phyloP scores from a whole-genome alignment of 2,797 vertebrate genomes.

The Epinephelus malabaricus region DNA sequence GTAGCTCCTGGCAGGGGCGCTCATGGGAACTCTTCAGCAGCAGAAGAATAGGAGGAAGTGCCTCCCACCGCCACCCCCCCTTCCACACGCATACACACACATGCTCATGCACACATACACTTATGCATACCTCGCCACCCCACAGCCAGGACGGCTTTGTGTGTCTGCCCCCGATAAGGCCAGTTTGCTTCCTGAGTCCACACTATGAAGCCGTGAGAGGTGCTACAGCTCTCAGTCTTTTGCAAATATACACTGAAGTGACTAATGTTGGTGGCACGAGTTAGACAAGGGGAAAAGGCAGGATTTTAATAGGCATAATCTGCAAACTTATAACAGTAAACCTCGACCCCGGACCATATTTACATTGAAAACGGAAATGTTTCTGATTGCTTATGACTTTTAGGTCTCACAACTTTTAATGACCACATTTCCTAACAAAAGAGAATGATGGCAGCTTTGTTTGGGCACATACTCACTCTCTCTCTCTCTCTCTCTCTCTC shows the following conservation, averaged over 20 bases:
- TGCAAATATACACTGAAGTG: slow-evolving; percentile 57
- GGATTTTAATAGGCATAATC: slow-evolving; percentile 14
- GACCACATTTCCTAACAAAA: slow-evolving; percentile 27
- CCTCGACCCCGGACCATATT: not conserved
- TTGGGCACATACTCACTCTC: slow-evolving; percentile 9
- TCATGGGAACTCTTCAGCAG: slow-evolving; percentile 93
- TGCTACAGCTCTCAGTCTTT: slow-evolving; percentile 64
- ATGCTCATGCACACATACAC: slow-evolving; percentile 58
- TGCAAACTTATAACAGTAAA: not conserved
- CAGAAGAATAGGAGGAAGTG: slow-evolving; percentile 99
- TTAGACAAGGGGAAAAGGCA: slow-evolving; percentile 36
- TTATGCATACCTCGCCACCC: slow-evolving; percentile 84
- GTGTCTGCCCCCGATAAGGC: slow-evolving; percentile 92
- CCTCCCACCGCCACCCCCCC: slow-evolving; percentile 86
- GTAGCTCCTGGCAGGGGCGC: slow-evolving; percentile 91
- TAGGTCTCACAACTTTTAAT: slow-evolving; percentile 12
- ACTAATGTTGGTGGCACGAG: slow-evolving; percentile 57
- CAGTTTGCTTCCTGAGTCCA: slow-evolving; percentile 90
- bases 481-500: not conserved
- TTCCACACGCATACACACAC: slow-evolving; percentile 50
- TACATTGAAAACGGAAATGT: slow-evolving; percentile 31
- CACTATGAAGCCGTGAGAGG: slow-evolving; percentile 77
- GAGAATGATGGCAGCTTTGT: slow-evolving; percentile 38
- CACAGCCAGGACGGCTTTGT: slow-evolving; percentile 85
- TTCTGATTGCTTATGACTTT: slow-evolving; percentile 17